Evolutionary conservation across 2,888 invertebrate species (phyloP), one percentile per base, ranked within the genome.

Genomic region (Himalopsyche tibetana): DNA sequence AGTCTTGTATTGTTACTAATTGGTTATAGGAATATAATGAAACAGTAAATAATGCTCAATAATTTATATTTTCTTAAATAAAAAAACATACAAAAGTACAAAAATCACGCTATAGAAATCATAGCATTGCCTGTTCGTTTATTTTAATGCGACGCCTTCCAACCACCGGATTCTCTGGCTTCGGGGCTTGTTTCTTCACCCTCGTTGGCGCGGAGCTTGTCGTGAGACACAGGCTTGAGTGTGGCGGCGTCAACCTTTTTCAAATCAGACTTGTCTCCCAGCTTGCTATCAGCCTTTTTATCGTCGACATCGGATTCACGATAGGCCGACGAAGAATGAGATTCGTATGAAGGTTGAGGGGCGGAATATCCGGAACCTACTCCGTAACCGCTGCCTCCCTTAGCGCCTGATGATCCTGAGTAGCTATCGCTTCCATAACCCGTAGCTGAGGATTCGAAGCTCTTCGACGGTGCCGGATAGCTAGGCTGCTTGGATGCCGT

Each of bases 321-420:
- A 17, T 84, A 84, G 15, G 45, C 12, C 1, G 63, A 40, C 17
- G 56, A 80, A 40, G 51, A 36, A 79, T 79, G 84, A 28, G 69
- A 40, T n/a, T 84, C 81, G 51, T 63, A 84, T 19, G 82, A 82
- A 38, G 63, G 42, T 28, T 81, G 82, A n/a, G 42, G 55, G 9
- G 19, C 69, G 51, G 63, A 28, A 28, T 69, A n/a, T 28, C 36
- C 17, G 36, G 28, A 11, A 17, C 45, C 74, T 38, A 38, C 80
- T 55, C 80, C 56, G 80, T 79, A 84, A 15, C 79, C 55, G 36
- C 36, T 45, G 5, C 28, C 55, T 40, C 81, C 38, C n/a, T 82
- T 82, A 9, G n/a, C 28, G 55, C 82, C 80, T 4, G 74, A 74
- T 5, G 74, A 42, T 17, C 56, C 55, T 11, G 42, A 42, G 15